phyloP scores from a whole-genome alignment of 2,797 vertebrate species.

The Tamandua tetradactyla region DNA sequence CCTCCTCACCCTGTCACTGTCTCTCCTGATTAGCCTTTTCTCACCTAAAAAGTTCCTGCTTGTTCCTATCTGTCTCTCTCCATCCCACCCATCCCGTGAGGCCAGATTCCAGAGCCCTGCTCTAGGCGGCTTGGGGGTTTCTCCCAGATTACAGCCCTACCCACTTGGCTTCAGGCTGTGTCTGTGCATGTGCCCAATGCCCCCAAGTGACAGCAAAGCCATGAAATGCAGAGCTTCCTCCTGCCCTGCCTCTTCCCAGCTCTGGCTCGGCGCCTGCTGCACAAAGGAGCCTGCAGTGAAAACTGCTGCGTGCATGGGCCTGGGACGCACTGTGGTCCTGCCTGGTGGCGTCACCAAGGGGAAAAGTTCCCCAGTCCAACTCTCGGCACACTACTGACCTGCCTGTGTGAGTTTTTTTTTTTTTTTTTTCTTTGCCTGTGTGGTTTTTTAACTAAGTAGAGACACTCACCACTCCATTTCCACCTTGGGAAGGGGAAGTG shows the following conservation, averaged over 20 bases:
- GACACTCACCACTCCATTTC: background rate
- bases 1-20: background rate
- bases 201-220: background rate
- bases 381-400: background rate
- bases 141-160: background rate
- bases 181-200: background rate
- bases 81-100: background rate
- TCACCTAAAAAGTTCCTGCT: background rate
- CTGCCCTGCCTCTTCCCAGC: background rate
- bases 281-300: no score
- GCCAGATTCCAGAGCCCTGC: background rate
- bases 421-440: no score
- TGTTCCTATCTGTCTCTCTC: background rate
- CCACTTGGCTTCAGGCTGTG: background rate
- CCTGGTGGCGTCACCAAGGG: background rate
- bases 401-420: background rate
- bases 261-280: background rate
- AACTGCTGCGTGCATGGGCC: rapidly evolving
- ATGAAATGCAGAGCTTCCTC: background rate
- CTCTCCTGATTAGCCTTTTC: background rate
- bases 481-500: background rate
- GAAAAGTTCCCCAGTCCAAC: background rate
- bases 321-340: background rate
- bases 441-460: background rate
- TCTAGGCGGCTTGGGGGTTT: no score